Evolutionary conservation across 1,140 invertebrate species (phyloP).

Genomic region (Drosophila quadrilineata): DNA sequence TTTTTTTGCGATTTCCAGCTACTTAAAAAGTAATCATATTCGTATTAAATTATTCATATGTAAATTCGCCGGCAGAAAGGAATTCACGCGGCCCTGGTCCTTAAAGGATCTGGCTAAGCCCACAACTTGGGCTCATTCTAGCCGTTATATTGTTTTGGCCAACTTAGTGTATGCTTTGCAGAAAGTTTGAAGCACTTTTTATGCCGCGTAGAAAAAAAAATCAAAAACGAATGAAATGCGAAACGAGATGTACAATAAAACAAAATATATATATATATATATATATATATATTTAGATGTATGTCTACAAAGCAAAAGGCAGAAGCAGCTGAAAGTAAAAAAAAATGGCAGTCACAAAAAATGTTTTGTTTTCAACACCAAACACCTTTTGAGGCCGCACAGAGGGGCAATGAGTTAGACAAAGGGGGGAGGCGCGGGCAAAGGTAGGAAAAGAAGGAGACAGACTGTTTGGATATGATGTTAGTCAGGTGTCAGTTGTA

Average conservation of each 20-base stretch:
- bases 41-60: constrained; percentile 43
- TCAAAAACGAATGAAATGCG: too few relatives aligned
- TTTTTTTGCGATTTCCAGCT: constrained; percentile 1
- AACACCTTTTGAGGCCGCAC: constrained; percentile 64
- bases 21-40: constrained; percentile 43
- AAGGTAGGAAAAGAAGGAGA: background rate
- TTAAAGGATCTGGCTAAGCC: constrained; percentile 25
- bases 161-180: constrained; percentile 34
- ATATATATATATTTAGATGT: too few relatives aligned
- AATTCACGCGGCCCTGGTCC: constrained; percentile 1
- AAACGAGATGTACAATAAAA: constrained; percentile 24
- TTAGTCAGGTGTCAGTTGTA: background rate
- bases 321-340: too few relatives aligned
- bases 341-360: too few relatives aligned
- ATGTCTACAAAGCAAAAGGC: constrained; percentile 42
- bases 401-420: background rate
- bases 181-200: constrained; percentile 71
- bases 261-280: constrained; percentile 43
- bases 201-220: constrained; percentile 32
- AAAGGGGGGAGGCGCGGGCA: background rate
- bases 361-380: constrained; percentile 77
- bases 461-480: background rate
- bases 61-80: constrained; percentile 8
- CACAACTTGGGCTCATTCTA: constrained; percentile 9
- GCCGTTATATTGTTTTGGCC: constrained; percentile 30